phyloP scores from a whole-genome alignment of 2,113 vertebrate genomes.

The Misgurnus mizolepis region DNA sequence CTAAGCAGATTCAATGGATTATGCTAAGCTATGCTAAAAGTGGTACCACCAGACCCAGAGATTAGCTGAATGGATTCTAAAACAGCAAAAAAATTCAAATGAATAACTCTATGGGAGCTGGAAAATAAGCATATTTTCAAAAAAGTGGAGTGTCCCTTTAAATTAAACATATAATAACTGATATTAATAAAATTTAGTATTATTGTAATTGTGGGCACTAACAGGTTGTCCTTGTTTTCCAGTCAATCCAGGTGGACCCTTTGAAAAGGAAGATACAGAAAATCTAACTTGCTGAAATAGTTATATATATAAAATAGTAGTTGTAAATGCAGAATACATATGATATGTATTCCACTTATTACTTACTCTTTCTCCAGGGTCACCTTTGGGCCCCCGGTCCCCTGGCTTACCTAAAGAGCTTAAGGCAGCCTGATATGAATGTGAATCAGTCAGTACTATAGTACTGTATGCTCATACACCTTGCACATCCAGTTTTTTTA shows the following conservation, averaged over 20 bases:
- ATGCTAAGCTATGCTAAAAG: too few relatives aligned
- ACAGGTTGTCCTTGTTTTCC: constrained; percentile 76
- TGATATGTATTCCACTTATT: background rate
- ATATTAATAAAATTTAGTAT: background rate
- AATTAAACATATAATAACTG: background rate
- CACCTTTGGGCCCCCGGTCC: constrained; percentile 73
- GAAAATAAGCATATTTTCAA: too few relatives aligned
- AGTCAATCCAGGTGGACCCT: constrained; percentile 74
- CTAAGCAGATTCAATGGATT: too few relatives aligned
- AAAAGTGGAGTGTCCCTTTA: too few relatives aligned
- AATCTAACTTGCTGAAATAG: background rate
- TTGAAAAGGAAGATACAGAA: constrained; percentile 51
- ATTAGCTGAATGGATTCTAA: too few relatives aligned
- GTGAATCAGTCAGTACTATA: background rate
- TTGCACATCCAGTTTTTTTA: too few relatives aligned
- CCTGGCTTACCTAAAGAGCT: constrained; percentile 69
- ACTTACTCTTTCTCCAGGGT: constrained; percentile 72
- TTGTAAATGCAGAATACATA: background rate
- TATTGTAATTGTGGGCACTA: constrained; percentile 62
- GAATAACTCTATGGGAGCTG: too few relatives aligned
- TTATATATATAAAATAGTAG: background rate
- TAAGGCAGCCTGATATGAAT: constrained; percentile 60
- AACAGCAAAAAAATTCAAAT: too few relatives aligned
- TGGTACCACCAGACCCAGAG: too few relatives aligned
- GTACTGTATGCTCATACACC: background rate